Evolutionary conservation across 92 coral and sea anemone species (phyloP).

Genomic region (Muricea muricata): DNA sequence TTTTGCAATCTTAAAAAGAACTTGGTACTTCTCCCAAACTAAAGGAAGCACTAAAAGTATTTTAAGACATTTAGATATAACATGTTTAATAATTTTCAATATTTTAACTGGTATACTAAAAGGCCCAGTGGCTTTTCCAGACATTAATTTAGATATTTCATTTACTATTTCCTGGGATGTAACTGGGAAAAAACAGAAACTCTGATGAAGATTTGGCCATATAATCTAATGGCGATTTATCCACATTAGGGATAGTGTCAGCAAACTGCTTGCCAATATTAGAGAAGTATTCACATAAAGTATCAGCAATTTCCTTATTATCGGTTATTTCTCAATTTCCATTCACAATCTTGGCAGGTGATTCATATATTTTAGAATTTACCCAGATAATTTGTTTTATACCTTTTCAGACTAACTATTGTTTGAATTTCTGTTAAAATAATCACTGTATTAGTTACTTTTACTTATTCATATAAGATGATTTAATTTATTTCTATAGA

Average conservation of each 20-base stretch:
- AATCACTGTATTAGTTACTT: background rate
- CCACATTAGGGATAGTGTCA: constrained; percentile 26
- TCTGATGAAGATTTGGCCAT: background rate
- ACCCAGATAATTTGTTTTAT: background rate
- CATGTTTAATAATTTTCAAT: constrained; percentile 36
- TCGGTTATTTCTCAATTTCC: constrained; percentile 36
- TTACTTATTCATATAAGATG: background rate
- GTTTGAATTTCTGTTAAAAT: background rate
- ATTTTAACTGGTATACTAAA: constrained; percentile 64
- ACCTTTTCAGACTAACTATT: background rate
- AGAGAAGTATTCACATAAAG: constrained; percentile 58
- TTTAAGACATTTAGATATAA: constrained; percentile 36
- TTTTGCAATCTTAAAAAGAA: constrained; percentile 39
- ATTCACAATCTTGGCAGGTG: constrained; percentile 20
- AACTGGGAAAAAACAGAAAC: constrained; percentile 48
- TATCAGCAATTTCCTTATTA: constrained; percentile 45
- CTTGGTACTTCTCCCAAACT: constrained; percentile 47
- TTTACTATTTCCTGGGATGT: constrained; percentile 48
- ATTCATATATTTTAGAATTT: background rate
- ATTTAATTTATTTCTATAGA: background rate
- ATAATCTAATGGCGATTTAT: constrained; percentile 50
- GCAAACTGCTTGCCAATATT: constrained; percentile 41
- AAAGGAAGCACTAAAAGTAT: constrained; percentile 50
- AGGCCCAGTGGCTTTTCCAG: constrained; percentile 60
- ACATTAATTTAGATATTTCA: constrained; percentile 48